phyloP scores from a whole-genome alignment of 2,113 vertebrate genomes.

The Anthoscopus minutus region DNA sequence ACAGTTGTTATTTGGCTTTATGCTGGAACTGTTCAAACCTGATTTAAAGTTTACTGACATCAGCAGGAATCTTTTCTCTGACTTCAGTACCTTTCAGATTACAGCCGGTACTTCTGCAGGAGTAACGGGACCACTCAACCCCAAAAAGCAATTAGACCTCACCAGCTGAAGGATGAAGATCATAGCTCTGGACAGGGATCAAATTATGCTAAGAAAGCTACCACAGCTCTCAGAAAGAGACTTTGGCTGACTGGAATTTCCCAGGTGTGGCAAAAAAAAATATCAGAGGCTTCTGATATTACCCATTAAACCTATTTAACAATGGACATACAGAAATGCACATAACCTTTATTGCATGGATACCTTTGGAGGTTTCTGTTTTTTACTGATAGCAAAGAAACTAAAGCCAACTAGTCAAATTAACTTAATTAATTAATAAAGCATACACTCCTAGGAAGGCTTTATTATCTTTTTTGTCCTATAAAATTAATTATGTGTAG shows the following conservation, averaged over 20 bases:
- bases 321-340: not conserved
- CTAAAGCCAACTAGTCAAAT: not conserved
- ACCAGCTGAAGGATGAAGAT: not conserved
- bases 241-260: not conserved
- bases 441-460: not conserved
- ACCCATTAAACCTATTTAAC: not conserved
- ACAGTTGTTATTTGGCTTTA: not conserved
- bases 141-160: not conserved
- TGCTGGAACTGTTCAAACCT: not conserved
- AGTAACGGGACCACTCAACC: not conserved
- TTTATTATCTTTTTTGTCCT: not conserved
- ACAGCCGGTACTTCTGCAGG: not conserved
- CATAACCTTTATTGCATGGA: not conserved
- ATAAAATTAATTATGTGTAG: constrained; percentile 1
- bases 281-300: not conserved
- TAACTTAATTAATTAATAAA: constrained; percentile 7
- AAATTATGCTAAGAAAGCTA: not conserved
- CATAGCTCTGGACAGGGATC: not conserved
- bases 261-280: not conserved
- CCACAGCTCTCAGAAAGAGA: not conserved
- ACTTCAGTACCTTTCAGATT: not conserved
- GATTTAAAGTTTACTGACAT: not conserved
- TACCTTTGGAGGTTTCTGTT: not conserved
- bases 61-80: not conserved
- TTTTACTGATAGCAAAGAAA: not conserved